Evolutionary conservation across 2,113 vertebrate species (phyloP), one percentile per base, ranked within the genome.

Genomic region (Cygnus atratus): DNA sequence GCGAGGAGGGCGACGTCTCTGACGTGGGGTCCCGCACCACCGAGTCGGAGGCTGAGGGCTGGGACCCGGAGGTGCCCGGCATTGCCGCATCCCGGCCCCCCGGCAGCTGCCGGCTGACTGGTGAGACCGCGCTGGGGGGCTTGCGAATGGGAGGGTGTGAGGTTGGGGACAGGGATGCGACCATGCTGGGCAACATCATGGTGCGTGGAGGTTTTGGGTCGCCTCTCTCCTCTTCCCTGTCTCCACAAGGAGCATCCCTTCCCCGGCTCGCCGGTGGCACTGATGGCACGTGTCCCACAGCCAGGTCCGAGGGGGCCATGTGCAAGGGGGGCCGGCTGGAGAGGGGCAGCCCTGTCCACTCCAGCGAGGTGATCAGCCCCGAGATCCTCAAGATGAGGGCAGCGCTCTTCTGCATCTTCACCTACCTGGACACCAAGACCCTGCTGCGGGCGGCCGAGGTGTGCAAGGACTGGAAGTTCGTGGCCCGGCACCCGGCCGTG

Each of bases 311-410:
- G 71, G 97, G 96, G 5, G 91, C 97, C 21, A 96, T 93, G 43
- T 94, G 86, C 62, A 97, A 98, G 81, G 97, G 7, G 39, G 68
- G 88, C 33, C 97, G 98, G 65, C 98, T 98, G 4, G 99, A 99
- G 90, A 98, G 98, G 95, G 98, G 98, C 75, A 98, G 98, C 97
- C 99, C 99, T 0, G 99, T 99, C 2, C 98, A 98, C 95, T 98
- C 98, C 91, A 99, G 98, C 4, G 99, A 99, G 96, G 99, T 99
- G 89, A 99, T 99, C 98, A 99, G 99, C 97, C 99, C 99, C 0
- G 99, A 99, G 97, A 98, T 99, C 92, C 98, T 99, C 95, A 99
- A 99, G 98, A 99, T 99, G 99, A 95, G 99, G 11, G 99, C 99
- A 0, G 99, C 99, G 11, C 98, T 99, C 11, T 99, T 99, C 97